Conservation (phyloP, 1,140 invertebrate genomes). For the Zaprionus inermis region DNA sequence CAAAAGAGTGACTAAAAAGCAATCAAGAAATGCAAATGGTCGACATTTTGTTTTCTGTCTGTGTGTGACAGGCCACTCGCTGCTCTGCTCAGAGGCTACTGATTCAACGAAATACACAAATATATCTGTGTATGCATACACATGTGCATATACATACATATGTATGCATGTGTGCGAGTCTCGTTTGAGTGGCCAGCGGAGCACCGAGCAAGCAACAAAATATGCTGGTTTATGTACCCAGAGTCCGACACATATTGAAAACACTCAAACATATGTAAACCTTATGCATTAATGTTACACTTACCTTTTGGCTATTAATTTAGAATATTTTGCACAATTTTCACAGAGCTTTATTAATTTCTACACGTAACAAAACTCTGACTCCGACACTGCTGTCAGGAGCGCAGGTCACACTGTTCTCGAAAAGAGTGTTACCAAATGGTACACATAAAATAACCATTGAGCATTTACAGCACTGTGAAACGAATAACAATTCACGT, state of each 20-base stretch:
- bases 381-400: conserved; percentile 55
- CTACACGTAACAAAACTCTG: conserved; percentile 71
- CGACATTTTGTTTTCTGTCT: conserved; percentile 82
- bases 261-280: background rate
- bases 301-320: conserved; percentile 59
- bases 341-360: conserved; percentile 57
- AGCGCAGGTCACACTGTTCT: conserved; percentile 48
- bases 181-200: conserved; percentile 60
- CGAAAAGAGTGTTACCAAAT: conserved; percentile 33
- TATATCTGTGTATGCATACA: conserved; percentile 32
- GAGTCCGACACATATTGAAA: conserved; percentile 23
- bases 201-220: conserved; percentile 38
- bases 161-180: conserved; percentile 52
- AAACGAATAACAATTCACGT: background rate
- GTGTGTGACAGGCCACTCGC: conserved; percentile 48
- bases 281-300: conserved; percentile 30
- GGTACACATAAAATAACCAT: background rate
- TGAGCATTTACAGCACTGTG: background rate
- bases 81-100: conserved; percentile 49
- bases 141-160: background rate
- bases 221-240: conserved; percentile 6
- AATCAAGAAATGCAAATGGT: conserved; percentile 67
- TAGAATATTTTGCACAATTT: conserved; percentile 64
- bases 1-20: conserved; percentile 46
- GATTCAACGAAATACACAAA: conserved; percentile 65